Evolutionary conservation across 1,140 invertebrate genomes (phyloP).

Genomic region (Heliothis subflexa): DNA sequence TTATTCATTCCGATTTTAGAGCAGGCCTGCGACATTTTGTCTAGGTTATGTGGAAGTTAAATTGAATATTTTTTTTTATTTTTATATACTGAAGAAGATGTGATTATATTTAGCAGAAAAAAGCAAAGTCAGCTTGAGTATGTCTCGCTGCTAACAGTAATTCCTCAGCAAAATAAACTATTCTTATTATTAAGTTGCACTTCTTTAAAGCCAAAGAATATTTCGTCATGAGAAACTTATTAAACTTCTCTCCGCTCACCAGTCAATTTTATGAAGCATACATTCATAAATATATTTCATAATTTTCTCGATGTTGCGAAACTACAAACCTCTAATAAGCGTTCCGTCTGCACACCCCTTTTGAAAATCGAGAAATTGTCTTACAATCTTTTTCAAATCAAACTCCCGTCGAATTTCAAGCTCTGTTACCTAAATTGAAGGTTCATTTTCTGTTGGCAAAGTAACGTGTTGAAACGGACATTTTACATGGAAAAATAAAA

Average conservation of each 20-base stretch:
- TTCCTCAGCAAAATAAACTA: too few relatives aligned
- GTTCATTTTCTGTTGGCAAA: conserved; percentile 21
- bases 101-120: too few relatives aligned
- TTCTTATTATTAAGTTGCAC: too few relatives aligned
- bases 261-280: background rate
- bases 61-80: background rate
- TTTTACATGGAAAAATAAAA: conserved; percentile 54
- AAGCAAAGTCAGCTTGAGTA: too few relatives aligned
- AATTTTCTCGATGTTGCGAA: background rate
- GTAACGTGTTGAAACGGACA: conserved; percentile 37
- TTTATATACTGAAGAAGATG: background rate
- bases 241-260: background rate
- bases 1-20: conserved; percentile 11
- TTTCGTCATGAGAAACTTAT: background rate
- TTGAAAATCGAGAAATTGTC: conserved; percentile 48
- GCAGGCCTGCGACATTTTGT: conserved; percentile 6
- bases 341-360: conserved; percentile 9
- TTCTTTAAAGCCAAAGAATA: background rate
- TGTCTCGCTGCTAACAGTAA: too few relatives aligned
- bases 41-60: background rate
- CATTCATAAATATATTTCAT: conserved; percentile 2
- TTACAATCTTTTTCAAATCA: conserved; percentile 32
- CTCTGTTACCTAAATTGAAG: conserved; percentile 4
- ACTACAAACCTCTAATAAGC: conserved; percentile 22
- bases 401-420: conserved; percentile 3